Evolutionary conservation across 2,888 invertebrate species (phyloP).

Genomic region (Rhingia campestris): DNA sequence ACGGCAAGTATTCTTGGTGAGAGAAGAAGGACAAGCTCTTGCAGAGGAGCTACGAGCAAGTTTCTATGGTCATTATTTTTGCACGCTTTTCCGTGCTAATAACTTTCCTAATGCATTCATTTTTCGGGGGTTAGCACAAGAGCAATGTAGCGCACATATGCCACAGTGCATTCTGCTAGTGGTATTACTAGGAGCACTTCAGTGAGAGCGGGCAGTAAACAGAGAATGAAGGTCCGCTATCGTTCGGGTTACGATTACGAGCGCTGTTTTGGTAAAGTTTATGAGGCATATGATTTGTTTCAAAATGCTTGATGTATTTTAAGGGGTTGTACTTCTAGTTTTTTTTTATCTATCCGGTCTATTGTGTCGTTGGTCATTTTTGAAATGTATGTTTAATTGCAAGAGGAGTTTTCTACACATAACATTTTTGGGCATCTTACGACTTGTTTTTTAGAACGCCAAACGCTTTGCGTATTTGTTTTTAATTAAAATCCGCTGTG

Average conservation of each 20-base stretch:
- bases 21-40: slow-evolving; percentile 4
- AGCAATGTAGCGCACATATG: neutral
- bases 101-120: slow-evolving; percentile 70
- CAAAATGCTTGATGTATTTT: slow-evolving; percentile 66
- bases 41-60: slow-evolving; percentile 46
- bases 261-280: slow-evolving; percentile 65
- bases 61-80: slow-evolving; percentile 72
- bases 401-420: slow-evolving; percentile 61
- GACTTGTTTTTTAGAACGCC: slow-evolving; percentile 50
- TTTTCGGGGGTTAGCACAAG: slow-evolving; percentile 21
- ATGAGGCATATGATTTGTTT: slow-evolving; percentile 73
- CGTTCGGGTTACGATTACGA: slow-evolving; percentile 66
- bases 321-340: slow-evolving; percentile 37
- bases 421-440: slow-evolving; percentile 47
- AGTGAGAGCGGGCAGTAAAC: slow-evolving; percentile 1
- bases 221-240: slow-evolving; percentile 20
- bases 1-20: neutral
- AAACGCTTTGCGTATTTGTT: slow-evolving; percentile 17
- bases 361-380: slow-evolving; percentile 10
- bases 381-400: slow-evolving; percentile 56
- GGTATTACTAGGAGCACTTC: slow-evolving; percentile 24
- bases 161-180: slow-evolving; percentile 44
- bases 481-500: slow-evolving; percentile 56
- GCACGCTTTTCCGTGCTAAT: slow-evolving; percentile 71
- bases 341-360: slow-evolving; percentile 3